These are phyloP conservation scores for Cygnus buccinator DNA, from an alignment of 2,113 vertebrate species.

Conservation along the genomic window DNA sequence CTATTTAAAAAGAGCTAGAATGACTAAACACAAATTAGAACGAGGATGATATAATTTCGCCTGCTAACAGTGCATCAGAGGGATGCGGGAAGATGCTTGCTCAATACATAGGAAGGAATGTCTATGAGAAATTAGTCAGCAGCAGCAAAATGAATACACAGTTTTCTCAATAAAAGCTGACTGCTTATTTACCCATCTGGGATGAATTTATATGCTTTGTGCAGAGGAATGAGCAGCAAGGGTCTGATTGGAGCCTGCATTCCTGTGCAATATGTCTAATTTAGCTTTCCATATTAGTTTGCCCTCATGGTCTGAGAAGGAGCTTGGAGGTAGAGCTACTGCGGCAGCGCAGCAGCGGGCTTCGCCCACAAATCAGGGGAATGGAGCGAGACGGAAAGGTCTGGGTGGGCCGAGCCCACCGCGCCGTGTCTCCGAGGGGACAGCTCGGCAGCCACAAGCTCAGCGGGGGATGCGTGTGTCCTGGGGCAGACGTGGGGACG, in stretches of 20 bases:
- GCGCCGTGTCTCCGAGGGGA: accelerated
- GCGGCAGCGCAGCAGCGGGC: accelerated
- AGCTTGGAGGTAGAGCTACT: neutral
- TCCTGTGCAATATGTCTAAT: neutral
- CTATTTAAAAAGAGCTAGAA: neutral
- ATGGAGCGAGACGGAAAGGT: accelerated
- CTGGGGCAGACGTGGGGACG: neutral
- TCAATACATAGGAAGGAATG: neutral
- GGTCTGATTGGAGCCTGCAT: neutral
- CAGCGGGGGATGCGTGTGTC: accelerated
- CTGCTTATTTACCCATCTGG: constrained; percentile 4
- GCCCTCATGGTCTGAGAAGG: neutral
- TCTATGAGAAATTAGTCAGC: neutral
- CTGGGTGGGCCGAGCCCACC: accelerated
- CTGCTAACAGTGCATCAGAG: neutral
- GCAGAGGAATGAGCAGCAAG: neutral
- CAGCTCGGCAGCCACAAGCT: neutral
- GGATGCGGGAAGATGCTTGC: neutral
- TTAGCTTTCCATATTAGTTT: neutral
- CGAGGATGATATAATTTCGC: neutral
- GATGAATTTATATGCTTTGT: neutral
- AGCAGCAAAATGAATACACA: neutral
- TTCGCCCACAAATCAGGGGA: neutral
- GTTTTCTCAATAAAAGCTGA: neutral
- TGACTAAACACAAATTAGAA: neutral